Conservation (phyloP, 2,888 invertebrate genomes). For the Parnassius mnemosyne region DNA sequence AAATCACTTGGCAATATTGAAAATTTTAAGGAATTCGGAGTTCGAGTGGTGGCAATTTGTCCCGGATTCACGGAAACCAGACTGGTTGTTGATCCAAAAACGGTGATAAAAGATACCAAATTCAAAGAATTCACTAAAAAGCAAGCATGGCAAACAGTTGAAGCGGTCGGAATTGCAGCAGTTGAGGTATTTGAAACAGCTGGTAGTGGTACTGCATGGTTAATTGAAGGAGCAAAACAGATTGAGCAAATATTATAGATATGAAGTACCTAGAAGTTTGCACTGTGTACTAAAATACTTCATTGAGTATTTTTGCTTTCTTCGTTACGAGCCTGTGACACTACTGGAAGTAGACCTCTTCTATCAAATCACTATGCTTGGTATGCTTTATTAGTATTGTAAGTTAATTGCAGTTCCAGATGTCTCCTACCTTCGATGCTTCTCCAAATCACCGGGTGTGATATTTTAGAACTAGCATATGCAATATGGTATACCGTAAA, state of each 20-base stretch:
- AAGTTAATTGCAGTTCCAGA: too few species aligned
- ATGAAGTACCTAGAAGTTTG: too few species aligned
- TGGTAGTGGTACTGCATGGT: constrained; percentile 76
- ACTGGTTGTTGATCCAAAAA: constrained; percentile 27
- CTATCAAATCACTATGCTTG: too few species aligned
- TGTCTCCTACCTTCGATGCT: too few species aligned
- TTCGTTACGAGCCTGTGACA: too few species aligned
- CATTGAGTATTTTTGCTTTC: too few species aligned
- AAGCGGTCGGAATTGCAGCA: constrained; percentile 49
- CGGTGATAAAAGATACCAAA: constrained; percentile 36
- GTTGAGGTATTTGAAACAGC: constrained; percentile 56
- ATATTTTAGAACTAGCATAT: too few species aligned
- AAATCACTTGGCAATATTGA: constrained; percentile 58
- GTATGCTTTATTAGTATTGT: too few species aligned
- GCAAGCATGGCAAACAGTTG: constrained; percentile 48
- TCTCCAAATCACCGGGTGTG: too few species aligned
- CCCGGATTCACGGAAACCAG: constrained; percentile 61
- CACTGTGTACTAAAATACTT: too few species aligned
- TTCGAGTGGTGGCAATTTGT: constrained; percentile 61
- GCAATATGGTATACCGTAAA: too few species aligned
- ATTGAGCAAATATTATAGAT: background rate
- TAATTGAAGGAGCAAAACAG: constrained; percentile 65
- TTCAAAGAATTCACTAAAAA: constrained; percentile 36
- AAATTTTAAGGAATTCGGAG: constrained; percentile 57
- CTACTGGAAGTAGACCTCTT: too few species aligned